These are phyloP conservation scores for Neoniphon sammara DNA, from an alignment of 2,797 vertebrate genomes.

Conservation along the genomic window DNA sequence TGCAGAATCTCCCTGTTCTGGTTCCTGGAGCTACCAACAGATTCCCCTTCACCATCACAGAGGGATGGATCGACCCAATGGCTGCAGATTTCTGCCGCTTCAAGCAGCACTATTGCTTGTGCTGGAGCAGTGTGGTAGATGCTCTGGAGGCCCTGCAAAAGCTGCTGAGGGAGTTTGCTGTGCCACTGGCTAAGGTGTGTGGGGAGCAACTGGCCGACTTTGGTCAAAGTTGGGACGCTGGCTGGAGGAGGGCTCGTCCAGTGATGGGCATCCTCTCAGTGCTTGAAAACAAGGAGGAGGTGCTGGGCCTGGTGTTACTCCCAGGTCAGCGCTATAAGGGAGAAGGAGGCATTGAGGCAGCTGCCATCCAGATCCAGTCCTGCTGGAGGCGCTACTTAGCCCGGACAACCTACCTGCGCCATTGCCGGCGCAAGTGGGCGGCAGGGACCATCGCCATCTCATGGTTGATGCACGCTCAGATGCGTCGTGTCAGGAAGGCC, in stretches of 20 bases:
- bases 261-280: slow-evolving; percentile 74
- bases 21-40: slow-evolving; percentile 43
- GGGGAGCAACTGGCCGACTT: slow-evolving; percentile 74
- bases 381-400: slow-evolving; percentile 81
- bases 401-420: slow-evolving; percentile 73
- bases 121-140: slow-evolving; percentile 76
- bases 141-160: slow-evolving; percentile 77
- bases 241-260: slow-evolving; percentile 63
- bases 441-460: slow-evolving; percentile 80
- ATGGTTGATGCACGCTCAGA: slow-evolving; percentile 81
- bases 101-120: slow-evolving; percentile 78
- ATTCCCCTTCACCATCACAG: slow-evolving; percentile 73
- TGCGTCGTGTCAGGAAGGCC: slow-evolving; percentile 75
- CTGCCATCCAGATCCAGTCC: slow-evolving; percentile 83
- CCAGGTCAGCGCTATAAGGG: slow-evolving; percentile 86
- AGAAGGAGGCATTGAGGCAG: slow-evolving; percentile 74
- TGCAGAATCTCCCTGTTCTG: slow-evolving; percentile 63
- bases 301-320: slow-evolving; percentile 71
- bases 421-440: slow-evolving; percentile 83
- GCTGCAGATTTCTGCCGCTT: slow-evolving; percentile 82
- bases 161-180: slow-evolving; percentile 81
- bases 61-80: slow-evolving; percentile 77
- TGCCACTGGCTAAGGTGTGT: slow-evolving; percentile 82
- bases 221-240: slow-evolving; percentile 65
- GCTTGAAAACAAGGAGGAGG: slow-evolving; percentile 79